Evolutionary conservation across 2,797 vertebrate species (phyloP).

Genomic region (Synanceia verrucosa): DNA sequence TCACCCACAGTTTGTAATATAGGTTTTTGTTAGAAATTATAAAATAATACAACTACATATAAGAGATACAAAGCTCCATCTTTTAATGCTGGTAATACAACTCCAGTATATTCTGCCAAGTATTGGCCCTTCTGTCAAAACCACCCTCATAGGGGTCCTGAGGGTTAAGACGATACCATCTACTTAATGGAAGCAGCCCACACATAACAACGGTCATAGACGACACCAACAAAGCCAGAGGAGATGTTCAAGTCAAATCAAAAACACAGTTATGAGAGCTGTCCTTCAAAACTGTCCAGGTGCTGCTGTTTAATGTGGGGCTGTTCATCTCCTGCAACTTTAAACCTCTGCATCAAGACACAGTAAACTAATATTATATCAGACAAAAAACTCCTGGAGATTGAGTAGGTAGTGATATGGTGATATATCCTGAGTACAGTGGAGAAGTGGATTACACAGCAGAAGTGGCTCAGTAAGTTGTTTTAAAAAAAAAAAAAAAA

Average conservation of each 20-base stretch:
- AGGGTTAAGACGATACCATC: slow-evolving; percentile 72
- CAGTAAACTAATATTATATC: slow-evolving; percentile 17
- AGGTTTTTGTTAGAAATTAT: background rate
- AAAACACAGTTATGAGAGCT: slow-evolving; percentile 50
- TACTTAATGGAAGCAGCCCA: slow-evolving; percentile 57
- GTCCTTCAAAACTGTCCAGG: slow-evolving; percentile 57
- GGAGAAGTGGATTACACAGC: background rate
- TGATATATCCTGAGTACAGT: background rate
- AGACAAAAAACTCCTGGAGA: slow-evolving; percentile 28
- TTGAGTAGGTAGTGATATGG: background rate
- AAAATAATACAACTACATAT: background rate
- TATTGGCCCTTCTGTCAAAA: slow-evolving; percentile 35
- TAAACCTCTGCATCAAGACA: slow-evolving; percentile 22
- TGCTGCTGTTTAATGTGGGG: slow-evolving; percentile 61
- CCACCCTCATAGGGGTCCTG: slow-evolving; percentile 66
- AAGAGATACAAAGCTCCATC: background rate
- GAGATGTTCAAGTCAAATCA: slow-evolving; percentile 66
- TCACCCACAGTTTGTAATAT: background rate
- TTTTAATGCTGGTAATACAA: background rate
- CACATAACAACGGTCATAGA: slow-evolving; percentile 70
- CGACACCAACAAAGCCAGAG: slow-evolving; percentile 69
- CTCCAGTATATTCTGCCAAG: background rate
- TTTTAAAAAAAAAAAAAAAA: no score
- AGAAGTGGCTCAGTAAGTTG: background rate
- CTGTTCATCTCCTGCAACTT: slow-evolving; percentile 25